These are phyloP conservation scores for Melangyna quadrimaculata DNA, from an alignment of 2,888 invertebrate genomes.

Conservation along the genomic window DNA sequence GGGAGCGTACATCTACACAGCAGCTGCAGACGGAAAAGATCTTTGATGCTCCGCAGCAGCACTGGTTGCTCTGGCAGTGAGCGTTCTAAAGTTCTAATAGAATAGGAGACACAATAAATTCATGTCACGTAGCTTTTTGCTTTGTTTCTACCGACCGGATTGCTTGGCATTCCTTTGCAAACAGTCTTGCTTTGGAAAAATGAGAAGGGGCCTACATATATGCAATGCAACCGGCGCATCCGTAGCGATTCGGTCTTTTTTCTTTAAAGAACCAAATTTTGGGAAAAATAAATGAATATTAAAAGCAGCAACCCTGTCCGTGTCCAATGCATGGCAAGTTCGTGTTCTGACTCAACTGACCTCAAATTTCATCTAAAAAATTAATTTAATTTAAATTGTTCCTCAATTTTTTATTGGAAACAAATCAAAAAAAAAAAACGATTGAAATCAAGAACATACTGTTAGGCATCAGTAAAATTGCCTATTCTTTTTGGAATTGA, in stretches of 20 bases:
- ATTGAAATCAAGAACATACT: too few species aligned
- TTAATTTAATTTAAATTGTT: too few species aligned
- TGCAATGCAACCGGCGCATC: constrained; percentile 52
- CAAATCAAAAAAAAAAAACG: too few species aligned
- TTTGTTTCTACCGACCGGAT: constrained; percentile 58
- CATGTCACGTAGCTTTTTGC: constrained; percentile 64
- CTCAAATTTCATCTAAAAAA: background rate
- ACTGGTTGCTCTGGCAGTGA: constrained; percentile 38
- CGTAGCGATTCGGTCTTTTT: constrained; percentile 51
- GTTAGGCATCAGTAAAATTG: too few species aligned
- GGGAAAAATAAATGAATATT: constrained; percentile 2
- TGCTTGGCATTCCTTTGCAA: constrained; percentile 58
- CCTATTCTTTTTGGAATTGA: too few species aligned
- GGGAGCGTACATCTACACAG: constrained; percentile 34
- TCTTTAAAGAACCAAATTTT: background rate
- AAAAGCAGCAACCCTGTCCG: background rate
- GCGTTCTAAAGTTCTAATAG: constrained; percentile 66
- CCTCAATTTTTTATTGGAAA: too few species aligned
- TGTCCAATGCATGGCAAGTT: background rate
- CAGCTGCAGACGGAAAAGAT: constrained; percentile 51
- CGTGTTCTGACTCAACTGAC: background rate
- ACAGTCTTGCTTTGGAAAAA: constrained; percentile 10
- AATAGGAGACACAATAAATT: constrained; percentile 68
- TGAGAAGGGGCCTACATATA: background rate
- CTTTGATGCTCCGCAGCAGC: constrained; percentile 48